phyloP scores from a whole-genome alignment of 2,113 vertebrate genomes.

The Onychostoma macrolepis region DNA sequence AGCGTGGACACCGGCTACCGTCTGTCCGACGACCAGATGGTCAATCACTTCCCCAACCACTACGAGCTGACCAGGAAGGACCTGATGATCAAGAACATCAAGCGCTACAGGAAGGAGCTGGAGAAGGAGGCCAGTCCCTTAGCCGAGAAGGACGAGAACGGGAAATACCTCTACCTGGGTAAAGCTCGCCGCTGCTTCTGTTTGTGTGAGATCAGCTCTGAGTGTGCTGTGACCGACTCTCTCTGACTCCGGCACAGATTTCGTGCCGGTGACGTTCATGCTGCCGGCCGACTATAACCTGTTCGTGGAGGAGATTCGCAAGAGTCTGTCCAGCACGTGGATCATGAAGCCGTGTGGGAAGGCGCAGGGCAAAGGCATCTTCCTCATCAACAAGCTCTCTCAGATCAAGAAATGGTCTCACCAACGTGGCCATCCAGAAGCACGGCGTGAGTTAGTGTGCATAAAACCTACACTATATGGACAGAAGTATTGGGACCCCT shows the following conservation, averaged over 20 bases:
- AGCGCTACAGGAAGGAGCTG: conserved; percentile 92
- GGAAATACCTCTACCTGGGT: conserved; percentile 95
- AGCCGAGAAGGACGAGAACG: conserved; percentile 95
- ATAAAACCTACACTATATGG: too few species aligned
- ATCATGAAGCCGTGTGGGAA: conserved; percentile 99
- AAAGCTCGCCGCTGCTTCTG: neutral
- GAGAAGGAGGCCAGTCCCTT: conserved; percentile 93
- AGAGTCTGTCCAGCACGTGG: conserved; percentile 97
- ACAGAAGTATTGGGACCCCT: too few species aligned
- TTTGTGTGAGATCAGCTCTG: neutral
- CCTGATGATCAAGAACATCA: conserved; percentile 98
- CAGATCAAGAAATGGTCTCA: conserved; percentile 99
- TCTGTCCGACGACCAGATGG: conserved; percentile 94
- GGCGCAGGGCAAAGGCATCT: conserved; percentile 98
- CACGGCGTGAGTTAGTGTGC: conserved; percentile 81
- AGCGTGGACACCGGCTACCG: conserved; percentile 95
- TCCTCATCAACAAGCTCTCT: conserved; percentile 98
- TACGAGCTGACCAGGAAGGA: conserved; percentile 97
- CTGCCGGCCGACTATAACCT: conserved; percentile 96
- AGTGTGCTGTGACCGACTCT: neutral
- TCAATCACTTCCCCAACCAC: conserved; percentile 98
- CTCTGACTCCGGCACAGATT: conserved; percentile 78
- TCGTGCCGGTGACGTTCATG: conserved; percentile 97
- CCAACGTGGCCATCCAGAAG: conserved; percentile 97
- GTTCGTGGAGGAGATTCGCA: conserved; percentile 97